Conservation (phyloP, 2,113 vertebrate species). For the Casuarius casuarius region DNA sequence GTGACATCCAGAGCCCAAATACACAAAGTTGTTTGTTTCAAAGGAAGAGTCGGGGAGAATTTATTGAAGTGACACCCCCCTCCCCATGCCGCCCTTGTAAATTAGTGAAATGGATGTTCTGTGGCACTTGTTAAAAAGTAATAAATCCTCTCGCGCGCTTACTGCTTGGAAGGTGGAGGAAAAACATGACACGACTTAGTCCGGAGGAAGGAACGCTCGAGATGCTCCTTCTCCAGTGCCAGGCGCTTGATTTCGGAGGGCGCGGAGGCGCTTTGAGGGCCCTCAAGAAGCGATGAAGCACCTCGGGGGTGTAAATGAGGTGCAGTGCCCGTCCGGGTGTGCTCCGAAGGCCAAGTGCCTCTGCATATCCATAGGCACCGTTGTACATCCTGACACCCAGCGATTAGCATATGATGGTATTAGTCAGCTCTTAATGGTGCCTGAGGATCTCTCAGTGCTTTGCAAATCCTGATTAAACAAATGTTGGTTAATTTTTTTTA, state of each 20-base stretch:
- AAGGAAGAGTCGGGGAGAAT: conserved; percentile 55
- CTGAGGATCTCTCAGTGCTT: not conserved
- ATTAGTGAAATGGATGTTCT: conserved; percentile 61
- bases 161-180: conserved; percentile 1
- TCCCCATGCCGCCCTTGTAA: not conserved
- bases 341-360: not conserved
- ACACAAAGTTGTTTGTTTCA: conserved; percentile 38
- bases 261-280: not conserved
- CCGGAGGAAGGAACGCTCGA: not conserved
- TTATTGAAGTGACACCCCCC: conserved; percentile 32
- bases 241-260: not conserved
- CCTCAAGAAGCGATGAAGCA: not conserved
- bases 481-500: not conserved
- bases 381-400: not conserved
- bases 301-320: not conserved
- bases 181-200: not conserved
- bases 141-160: conserved; percentile 36
- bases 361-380: not conserved
- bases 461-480: conserved; percentile 32
- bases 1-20: conserved; percentile 46
- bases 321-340: too few relatives aligned
- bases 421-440: not conserved
- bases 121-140: conserved; percentile 60
- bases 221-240: not conserved
- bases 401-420: not conserved